Base-by-base conservation (phyloP, 2,888 invertebrate genomes). In the Tinea semifulvella region DNA sequence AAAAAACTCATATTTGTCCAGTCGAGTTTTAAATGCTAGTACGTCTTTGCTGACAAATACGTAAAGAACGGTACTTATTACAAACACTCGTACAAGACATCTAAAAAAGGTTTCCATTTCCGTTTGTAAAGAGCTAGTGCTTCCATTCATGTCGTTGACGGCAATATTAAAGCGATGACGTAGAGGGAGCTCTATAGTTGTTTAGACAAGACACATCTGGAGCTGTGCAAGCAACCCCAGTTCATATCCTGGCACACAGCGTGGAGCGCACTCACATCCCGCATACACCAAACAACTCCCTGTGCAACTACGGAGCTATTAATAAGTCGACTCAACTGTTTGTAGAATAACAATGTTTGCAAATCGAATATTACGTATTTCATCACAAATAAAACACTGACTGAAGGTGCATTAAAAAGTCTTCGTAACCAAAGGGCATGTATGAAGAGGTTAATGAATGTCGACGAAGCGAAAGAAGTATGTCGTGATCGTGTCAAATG, bases 151-250 rank as follows among this genome's bases (percentile, higher is more conserved):
- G 13, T 31, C 31, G 31, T 31, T 31, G 13, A 31, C 31, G n/a
- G 31, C 31, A 14, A 31, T 11, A 31, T 31, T 31, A 31, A 31
- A 31, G 31, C 31, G 13, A 31, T 31, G 31, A 31, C 31, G 31
- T 31, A 3, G 13, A 13, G 13, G 31, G 31, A 11, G 13, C 13
- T 11, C 13, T 11, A 31, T 31, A 31, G 31, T 31, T 31, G 31
- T 31, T 31, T 31, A 31, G 31, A 31, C 31, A 31, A 31, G 31
- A 7, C 31, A 18, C 36, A 36, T 36, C 36, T 36, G 36, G 36
- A 16, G 36, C 18, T 36, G 36, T 17, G 18, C 18, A 36, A 36
- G 36, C 36, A 31, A 31, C 31, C 4, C 31, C 13, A 36, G 36
- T 36, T 36, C 36, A 36, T 36, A 36, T 36, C 36, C 36, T 36